A percentile compares a stretch with the other conserved stretches of the same genome.
Evolutionary conservation across 2,113 vertebrate genomes (phyloP).

Genomic region (Burhinus oedicnemus): DNA sequence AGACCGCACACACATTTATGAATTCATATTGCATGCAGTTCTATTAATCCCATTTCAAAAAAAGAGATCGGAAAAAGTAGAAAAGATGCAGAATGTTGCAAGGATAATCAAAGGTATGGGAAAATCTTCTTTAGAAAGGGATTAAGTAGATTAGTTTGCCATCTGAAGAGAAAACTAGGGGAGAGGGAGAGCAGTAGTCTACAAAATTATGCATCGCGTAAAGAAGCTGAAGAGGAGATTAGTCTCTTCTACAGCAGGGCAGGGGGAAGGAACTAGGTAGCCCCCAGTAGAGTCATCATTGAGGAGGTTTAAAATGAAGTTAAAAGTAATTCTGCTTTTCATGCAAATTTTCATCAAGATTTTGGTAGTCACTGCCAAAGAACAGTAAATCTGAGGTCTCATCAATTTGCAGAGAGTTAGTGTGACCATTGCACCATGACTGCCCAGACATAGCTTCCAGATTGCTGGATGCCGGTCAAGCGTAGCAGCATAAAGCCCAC

Average conservation of each 20-base stretch:
- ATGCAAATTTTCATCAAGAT: background rate
- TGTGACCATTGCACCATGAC: background rate
- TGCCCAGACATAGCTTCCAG: background rate
- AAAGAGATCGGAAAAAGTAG: rapidly evolving
- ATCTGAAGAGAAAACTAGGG: background rate
- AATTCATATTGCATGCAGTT: background rate
- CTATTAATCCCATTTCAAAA: background rate
- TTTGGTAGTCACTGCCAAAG: background rate
- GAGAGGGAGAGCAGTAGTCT: background rate
- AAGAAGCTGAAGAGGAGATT: background rate
- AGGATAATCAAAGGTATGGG: constrained; percentile 12
- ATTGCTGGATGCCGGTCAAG: rapidly evolving
- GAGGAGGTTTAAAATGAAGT: background rate
- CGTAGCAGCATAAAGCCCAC: rapidly evolving
- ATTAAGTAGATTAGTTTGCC: constrained; percentile 44
- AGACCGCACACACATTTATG: background rate
- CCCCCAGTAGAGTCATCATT: background rate
- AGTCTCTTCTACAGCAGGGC: background rate
- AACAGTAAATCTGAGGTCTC: background rate
- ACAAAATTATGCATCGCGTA: background rate
- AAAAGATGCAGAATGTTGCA: background rate
- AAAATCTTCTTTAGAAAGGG: constrained; percentile 27
- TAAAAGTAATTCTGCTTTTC: background rate
- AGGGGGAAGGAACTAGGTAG: background rate
- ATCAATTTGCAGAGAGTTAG: background rate